Evolutionary conservation across 2,888 invertebrate species (phyloP), one percentile per base, ranked within the genome.

Genomic region (Arrhopalites spinosus): DNA sequence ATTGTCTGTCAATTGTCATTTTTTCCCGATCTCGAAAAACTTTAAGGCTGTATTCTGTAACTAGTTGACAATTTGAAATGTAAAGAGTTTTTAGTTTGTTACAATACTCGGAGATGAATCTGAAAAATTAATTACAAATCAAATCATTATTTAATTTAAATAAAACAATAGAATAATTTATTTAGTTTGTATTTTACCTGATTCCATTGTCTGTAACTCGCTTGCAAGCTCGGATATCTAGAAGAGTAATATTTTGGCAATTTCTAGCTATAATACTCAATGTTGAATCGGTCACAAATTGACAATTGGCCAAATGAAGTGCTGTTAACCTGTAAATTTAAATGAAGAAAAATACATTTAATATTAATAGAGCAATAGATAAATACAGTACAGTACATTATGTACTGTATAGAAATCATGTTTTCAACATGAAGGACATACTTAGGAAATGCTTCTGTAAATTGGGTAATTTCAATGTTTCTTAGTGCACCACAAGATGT

Each of bases 151-250:
- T 45, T 11, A 25, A 67, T 45, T 25, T 45, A 67, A 43, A 15
- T 20, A 29, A 15, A n/a, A n/a, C 15, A 15, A 50, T 50, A n/a
- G 17, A 50, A 61, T 61, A n/a, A 25, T 8, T 61, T 23, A 25
- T 27, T 7, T 2, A 7, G 20, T 27, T 63, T 43, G 5, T 20
- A 2, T 23, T 43, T 43, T 86, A 91, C 91, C 88, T 88, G 7
- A 91, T 86, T 77, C 91, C 91, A 83, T 88, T 88, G 84, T 91
- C 90, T 0, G 90, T 88, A 67, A 91, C 87, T 43, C 90, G 87
- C 83, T 86, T 86, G 83, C 91, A 92, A 0, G 90, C 90, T 63
- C 88, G 86, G 11, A 91, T 85, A 84, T 91, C 90, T 1, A 92
- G 87, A 77, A 89, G 86, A 80, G 87, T 87, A 79, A 91, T 84